These are phyloP conservation scores for Drosophila repletoides DNA, from an alignment of 1,140 invertebrate genomes.

Conservation along the genomic window DNA sequence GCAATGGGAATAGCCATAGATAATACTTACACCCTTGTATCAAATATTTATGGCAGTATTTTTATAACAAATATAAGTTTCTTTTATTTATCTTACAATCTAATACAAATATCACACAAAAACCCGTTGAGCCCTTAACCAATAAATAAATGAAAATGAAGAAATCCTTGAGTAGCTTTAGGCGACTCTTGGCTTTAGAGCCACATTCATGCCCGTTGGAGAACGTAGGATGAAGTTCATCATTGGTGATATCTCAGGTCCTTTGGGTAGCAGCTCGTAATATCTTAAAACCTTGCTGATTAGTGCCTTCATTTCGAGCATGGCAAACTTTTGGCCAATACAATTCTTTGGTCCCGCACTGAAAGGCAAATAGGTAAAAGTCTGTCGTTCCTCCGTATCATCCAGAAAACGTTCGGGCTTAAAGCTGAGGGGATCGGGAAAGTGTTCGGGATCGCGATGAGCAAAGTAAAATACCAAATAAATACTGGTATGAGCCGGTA, in stretches of 20 bases:
- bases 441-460: conserved; percentile 51
- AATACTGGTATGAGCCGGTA: conserved; percentile 59
- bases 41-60: background rate
- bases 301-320: conserved; percentile 88
- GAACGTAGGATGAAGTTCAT: conserved; percentile 67
- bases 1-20: background rate
- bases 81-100: background rate
- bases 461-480: conserved; percentile 76
- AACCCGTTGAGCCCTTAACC: background rate
- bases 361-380: conserved; percentile 86
- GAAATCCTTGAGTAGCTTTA: background rate
- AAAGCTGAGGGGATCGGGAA: conserved; percentile 82
- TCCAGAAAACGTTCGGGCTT: conserved; percentile 87
- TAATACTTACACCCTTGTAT: background rate
- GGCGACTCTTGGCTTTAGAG: conserved; percentile 27
- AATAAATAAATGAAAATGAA: too few relatives aligned
- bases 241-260: conserved; percentile 47
- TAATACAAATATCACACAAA: conserved; percentile 16
- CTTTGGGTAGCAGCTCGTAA: conserved; percentile 83
- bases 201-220: conserved; percentile 45
- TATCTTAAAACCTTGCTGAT: conserved; percentile 86
- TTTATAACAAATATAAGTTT: background rate
- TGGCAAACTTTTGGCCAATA: conserved; percentile 90
- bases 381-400: conserved; percentile 63
- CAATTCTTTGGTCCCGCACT: conserved; percentile 86